Conservation (phyloP, 1,140 invertebrate genomes). For the Conus betulinus region DNA sequence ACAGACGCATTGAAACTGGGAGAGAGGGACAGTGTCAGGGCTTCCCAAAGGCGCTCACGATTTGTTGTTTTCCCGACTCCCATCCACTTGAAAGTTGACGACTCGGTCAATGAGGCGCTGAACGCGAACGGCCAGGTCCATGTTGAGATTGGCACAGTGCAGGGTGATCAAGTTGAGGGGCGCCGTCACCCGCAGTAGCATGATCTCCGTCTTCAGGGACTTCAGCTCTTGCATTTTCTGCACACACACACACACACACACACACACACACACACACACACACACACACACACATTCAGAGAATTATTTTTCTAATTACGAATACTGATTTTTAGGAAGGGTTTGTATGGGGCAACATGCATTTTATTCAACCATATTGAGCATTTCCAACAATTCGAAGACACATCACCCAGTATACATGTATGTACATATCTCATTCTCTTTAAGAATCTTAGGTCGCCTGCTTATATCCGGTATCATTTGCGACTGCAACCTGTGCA, state of each 20-base stretch:
- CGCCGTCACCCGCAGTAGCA: background rate
- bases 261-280: background rate
- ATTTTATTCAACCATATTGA: too few relatives aligned
- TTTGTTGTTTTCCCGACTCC: background rate
- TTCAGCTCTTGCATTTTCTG: background rate
- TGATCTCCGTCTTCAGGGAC: background rate
- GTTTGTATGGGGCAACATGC: too few relatives aligned
- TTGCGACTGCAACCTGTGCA: too few relatives aligned
- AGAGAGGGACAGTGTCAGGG: background rate
- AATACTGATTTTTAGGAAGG: too few relatives aligned
- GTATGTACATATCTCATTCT: too few relatives aligned
- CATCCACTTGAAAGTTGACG: background rate
- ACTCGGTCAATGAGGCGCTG: background rate
- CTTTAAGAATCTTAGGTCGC: too few relatives aligned
- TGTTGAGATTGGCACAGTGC: background rate
- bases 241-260: too few relatives aligned
- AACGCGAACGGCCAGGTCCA: background rate
- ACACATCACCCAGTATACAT: too few relatives aligned
- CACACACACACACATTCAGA: conserved; percentile 4
- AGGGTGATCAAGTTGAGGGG: background rate
- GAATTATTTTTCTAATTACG: too few relatives aligned
- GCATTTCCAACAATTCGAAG: too few relatives aligned
- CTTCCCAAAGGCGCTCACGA: background rate
- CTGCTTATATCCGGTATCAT: too few relatives aligned
- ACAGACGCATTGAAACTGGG: background rate